Evolutionary conservation across 2,113 vertebrate genomes (phyloP), one percentile per base, ranked within the genome.

Genomic region (Tor tambroides): DNA sequence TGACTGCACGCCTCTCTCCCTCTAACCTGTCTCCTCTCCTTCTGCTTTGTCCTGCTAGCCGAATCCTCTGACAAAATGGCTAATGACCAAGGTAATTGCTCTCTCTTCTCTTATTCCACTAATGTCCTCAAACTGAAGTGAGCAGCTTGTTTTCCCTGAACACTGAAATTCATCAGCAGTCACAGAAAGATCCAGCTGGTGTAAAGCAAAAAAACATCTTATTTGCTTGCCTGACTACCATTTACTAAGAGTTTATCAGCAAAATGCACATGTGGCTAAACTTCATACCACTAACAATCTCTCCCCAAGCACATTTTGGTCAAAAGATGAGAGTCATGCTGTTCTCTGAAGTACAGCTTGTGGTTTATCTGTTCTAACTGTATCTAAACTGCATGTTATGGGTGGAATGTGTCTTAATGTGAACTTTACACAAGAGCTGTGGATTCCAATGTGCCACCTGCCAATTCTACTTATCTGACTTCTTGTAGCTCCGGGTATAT

Each of bases 51-150:
- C 95, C 95, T 93, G 91, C 96, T 97, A 98, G 98, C 98, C 95
- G 98, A 99, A 93, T 97, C 98, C 94, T 97, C 98, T 96, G 98
- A 99, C 97, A 98, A 98, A 99, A 99, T 99, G 98, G 96, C 97
- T 97, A 99, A 99, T 96, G 98, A 99, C 91, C 98, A 99, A 99
- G 98, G 98, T 99, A 99, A 99, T 96, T 94, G 90, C 94, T 92
- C 87, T 92, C 92, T 91, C 87, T 87, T 89, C 89, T 94, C 89
- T 93, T 90, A 59, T 71, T 79, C 84, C 43, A 77, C 28, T 85
- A 63, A 87, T 85, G 56, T 72, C 63, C 69, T 46, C 72, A 17
- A 87, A 80, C 23, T 75, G 67, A 74, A 81, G 54, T 38, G 17
- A 38, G 28, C 26, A 41, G 56, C 77, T 67, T 78, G 61, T 74